phyloP scores from a whole-genome alignment of 2,888 invertebrate genomes.

The Drosophila crucigera region DNA sequence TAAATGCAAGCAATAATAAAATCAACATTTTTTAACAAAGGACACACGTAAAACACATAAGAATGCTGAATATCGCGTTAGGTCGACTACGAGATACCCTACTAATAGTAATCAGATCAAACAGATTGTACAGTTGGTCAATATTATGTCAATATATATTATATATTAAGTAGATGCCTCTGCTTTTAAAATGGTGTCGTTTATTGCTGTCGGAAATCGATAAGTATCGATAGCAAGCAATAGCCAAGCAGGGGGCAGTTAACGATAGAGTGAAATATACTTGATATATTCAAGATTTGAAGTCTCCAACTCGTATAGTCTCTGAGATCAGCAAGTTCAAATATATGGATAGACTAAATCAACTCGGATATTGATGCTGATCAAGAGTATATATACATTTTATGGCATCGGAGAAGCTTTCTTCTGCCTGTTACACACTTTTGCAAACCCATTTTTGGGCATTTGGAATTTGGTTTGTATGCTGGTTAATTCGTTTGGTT shows the following conservation, averaged over 20 bases:
- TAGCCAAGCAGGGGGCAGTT: fast-evolving
- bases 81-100: background rate
- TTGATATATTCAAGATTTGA: background rate
- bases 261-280: too few species aligned
- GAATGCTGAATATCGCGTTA: background rate
- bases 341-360: background rate
- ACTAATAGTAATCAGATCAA: background rate
- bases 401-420: background rate
- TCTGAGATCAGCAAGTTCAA: background rate
- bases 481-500: background rate
- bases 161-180: background rate
- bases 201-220: background rate
- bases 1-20: background rate
- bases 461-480: background rate
- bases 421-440: background rate
- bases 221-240: background rate
- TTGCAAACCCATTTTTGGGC: background rate
- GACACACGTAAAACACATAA: too few species aligned
- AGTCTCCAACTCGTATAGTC: background rate
- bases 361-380: background rate
- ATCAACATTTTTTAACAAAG: background rate
- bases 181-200: fast-evolving
- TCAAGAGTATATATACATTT: background rate
- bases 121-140: background rate
- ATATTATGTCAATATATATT: background rate